Base-by-base conservation (phyloP, 2,888 invertebrate genomes). In the Trachelus iudaicus region DNA sequence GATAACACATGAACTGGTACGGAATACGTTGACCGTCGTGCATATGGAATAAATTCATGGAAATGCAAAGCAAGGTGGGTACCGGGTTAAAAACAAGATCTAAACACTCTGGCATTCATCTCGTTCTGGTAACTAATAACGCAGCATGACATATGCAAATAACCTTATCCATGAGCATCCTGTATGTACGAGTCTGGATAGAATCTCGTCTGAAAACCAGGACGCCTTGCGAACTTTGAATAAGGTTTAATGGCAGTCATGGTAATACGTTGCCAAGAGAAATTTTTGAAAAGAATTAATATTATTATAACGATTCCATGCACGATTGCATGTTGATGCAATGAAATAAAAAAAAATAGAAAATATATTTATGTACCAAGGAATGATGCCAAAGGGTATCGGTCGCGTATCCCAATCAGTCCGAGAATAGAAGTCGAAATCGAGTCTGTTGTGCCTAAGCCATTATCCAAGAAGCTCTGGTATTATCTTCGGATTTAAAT, bases 401-500 rank as follows among this genome's bases (percentile, higher is more conserved):
- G 56, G 56, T 56, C 56, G 56, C 56, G 56, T 9, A 23, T 56
- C 56, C 56, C 56, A 23, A 56, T 56, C 56, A 1, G 56, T 23
- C 23, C 56, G 56, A 23, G 56, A 56, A 56, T 56, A 56, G 56
- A 23, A 56, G 56, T 23, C 56, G 23, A 56, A 56, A 56, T 56
- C 56, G 23, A 56, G 12, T 12, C 56, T 23, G 71, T 34, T 71
- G 71, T 34, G 31, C 31, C 71, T 13, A 12, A 34, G 33, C 71
- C 31, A 71, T 71, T 71, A 71, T 31, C 34, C 12, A 12, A 71
- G 33, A 34, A 34, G 34, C 71, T 31, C 34, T 34, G 71, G 71
- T 9, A 71, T 71, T 71, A 71, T 71, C 71, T 31, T 71, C 71
- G 71, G 71, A 71, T 71, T 71, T 71, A 71, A 71, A 71, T 71